Evolutionary conservation across 2,888 invertebrate species (phyloP), one percentile per base, ranked within the genome.

Genomic region (Auanema sp.): DNA sequence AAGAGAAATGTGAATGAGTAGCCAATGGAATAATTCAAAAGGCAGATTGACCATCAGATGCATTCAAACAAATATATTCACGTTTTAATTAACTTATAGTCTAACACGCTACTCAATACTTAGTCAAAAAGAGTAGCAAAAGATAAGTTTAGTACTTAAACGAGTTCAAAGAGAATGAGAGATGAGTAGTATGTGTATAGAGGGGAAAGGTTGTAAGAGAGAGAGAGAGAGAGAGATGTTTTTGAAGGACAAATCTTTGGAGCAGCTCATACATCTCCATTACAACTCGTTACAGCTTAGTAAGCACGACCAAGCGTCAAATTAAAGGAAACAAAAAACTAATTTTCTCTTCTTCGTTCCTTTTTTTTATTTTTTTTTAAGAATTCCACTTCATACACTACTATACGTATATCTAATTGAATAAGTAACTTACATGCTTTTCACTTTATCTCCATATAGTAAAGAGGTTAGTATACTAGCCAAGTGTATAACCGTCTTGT

Each of bases 61-160:
- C 60, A 60, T 60, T 55, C 47, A 54, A 33, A 33, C 33, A 33
- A 42, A 40, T 54, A 60, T 60, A 60, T 60, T 60, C 60, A 60
- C 47, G 60, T 60, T 60, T 60, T 60, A 60, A 60, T 60, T 60
- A 60, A 41, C 60, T 60, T 60, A 60, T 60, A 55, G 33, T 33
- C 33, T 33, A 33, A 33, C 33, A 33, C 33, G 33, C 33, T 33
- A 33, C 33, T 33, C 33, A 33, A 44, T 16, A 25, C 14, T 24
- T 41, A 18, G 14, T 60, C 49, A 41, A 55, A 60, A 55, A 55
- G 47, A 54, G 60, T 49, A 25, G 21, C 33, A 21, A 33, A 40
- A 24, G 49, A 44, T 60, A 52, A 60, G 59, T 60, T 50, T 50
- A 50, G 21, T 23, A 21, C 21, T 12, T 50, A 12, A 21, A 16